Evolutionary conservation across 2,113 vertebrate genomes (phyloP).

Genomic region (Oxyruncus cristatus): DNA sequence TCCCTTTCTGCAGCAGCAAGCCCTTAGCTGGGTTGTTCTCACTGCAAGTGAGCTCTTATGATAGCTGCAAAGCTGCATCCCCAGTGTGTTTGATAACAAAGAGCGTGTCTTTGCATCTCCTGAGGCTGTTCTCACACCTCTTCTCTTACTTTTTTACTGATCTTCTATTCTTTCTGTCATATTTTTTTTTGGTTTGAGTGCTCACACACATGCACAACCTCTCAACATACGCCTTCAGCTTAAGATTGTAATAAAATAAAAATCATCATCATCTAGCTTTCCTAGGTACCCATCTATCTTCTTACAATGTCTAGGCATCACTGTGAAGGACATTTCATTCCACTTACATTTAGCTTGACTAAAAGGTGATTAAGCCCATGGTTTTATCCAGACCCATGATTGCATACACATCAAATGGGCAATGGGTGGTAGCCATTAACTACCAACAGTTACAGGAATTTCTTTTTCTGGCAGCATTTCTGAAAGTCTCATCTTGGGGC

Average conservation of each 20-base stretch:
- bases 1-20: neutral
- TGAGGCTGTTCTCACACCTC: neutral
- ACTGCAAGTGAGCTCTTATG: accelerated
- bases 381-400: neutral
- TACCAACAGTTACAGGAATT: neutral
- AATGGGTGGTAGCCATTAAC: neutral
- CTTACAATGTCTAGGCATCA: neutral
- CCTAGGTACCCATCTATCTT: neutral
- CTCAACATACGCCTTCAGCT: neutral
- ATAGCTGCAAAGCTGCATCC: neutral
- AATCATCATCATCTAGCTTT: neutral
- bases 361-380: neutral
- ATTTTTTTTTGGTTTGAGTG: neutral
- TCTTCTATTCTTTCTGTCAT: neutral
- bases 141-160: neutral
- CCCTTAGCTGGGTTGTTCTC: accelerated
- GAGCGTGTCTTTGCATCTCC: neutral
- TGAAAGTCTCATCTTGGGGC: neutral
- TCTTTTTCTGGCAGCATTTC: neutral
- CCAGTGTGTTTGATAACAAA: neutral
- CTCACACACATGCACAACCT: neutral
- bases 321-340: neutral
- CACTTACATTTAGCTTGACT: neutral
- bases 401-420: accelerated
- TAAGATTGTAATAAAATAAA: neutral